Percentiles rank a stretch among this genome's conserved stretches.
These are phyloP conservation scores for Sphenodon punctatus DNA, from an alignment of 2,797 vertebrate species.

Conservation along the genomic window DNA sequence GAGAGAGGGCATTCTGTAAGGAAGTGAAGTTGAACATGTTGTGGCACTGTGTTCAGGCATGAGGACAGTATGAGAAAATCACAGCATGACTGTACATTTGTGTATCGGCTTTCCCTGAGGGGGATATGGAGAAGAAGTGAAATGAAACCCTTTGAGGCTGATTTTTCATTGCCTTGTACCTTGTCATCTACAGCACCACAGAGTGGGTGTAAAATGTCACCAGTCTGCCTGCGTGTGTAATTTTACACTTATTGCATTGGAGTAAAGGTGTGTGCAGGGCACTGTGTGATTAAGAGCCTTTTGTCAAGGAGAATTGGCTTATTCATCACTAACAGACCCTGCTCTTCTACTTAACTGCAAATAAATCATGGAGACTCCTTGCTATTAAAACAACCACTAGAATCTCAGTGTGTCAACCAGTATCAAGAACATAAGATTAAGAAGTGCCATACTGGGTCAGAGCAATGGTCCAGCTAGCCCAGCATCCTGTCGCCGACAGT, in stretches of 20 bases:
- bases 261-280: neutral
- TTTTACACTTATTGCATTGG: neutral
- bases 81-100: neutral
- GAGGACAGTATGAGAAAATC: neutral
- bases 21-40: neutral
- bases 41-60: neutral
- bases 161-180: neutral
- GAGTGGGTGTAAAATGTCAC: neutral
- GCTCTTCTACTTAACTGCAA: neutral
- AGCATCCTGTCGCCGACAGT: too few relatives aligned
- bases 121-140: neutral
- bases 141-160: neutral
- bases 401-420: too few relatives aligned
- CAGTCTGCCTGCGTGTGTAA: neutral
- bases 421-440: too few relatives aligned
- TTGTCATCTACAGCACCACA: neutral
- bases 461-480: too few relatives aligned
- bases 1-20: neutral
- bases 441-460: too few relatives aligned
- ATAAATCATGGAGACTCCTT: neutral
- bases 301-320: fast-evolving
- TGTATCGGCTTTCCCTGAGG: neutral
- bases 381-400: neutral
- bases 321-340: neutral
- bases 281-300: neutral